Conservation (phyloP, 2,113 vertebrate species). For the Prionailurus viverrinus region DNA sequence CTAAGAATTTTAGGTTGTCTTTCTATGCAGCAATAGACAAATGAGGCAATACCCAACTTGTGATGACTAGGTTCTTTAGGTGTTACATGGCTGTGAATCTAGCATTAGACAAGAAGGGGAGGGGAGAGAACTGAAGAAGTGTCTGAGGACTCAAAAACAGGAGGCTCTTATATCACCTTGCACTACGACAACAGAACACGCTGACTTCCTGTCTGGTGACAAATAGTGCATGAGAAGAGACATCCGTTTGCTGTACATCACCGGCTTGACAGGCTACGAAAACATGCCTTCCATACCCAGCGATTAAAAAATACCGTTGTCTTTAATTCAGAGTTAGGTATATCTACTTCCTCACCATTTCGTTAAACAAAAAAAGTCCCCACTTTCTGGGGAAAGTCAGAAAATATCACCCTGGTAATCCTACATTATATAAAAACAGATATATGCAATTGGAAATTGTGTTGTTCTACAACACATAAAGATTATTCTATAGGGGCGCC, state of each 20-base stretch:
- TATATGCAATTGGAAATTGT: neutral
- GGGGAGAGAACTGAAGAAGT: neutral
- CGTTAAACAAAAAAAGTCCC: neutral
- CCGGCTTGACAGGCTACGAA: neutral
- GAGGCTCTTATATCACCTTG: neutral
- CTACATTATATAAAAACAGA: neutral
- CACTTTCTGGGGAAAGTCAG: neutral
- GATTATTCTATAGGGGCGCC: neutral
- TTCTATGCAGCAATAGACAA: neutral
- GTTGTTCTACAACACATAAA: neutral
- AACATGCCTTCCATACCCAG: neutral
- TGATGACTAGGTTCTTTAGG: neutral
- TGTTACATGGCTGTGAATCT: neutral
- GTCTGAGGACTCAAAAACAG: neutral
- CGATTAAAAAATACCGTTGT: neutral
- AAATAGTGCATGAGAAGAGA: neutral
- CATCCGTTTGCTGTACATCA: neutral
- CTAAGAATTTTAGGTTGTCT: neutral
- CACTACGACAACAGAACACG: neutral
- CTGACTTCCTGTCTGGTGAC: neutral
- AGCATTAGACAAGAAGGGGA: neutral
- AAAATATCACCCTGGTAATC: neutral
- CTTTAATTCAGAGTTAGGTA: neutral
- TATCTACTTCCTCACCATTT: neutral
- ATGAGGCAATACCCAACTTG: neutral